A percentile compares a stretch with the other conserved stretches of the same genome.
phyloP scores from a whole-genome alignment of 2,113 vertebrate species.

The Paradoxurus hermaphroditus region DNA sequence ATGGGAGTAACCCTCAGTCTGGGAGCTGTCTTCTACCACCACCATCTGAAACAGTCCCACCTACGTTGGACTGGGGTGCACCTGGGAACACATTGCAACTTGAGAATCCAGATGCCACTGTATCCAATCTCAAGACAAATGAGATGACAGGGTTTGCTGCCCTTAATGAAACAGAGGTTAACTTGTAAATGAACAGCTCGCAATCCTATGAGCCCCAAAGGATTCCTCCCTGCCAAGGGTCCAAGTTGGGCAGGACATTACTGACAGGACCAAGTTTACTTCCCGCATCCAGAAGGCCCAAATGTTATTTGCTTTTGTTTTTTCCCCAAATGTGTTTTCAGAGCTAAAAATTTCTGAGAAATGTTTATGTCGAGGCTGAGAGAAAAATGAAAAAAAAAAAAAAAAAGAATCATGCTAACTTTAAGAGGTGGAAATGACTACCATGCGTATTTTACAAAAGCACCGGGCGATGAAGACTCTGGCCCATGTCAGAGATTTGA shows the following conservation, averaged over 20 bases:
- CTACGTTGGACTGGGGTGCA: not conserved
- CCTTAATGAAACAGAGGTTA: not conserved
- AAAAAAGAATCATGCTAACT: not conserved
- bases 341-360: constrained; percentile 18
- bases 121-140: not conserved
- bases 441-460: not conserved
- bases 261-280: not conserved
- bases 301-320: not conserved
- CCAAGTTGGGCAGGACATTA: not conserved
- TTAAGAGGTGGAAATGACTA: not conserved
- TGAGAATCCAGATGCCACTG: not conserved
- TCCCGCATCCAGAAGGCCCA: not conserved
- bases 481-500: not conserved
- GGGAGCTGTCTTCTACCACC: not conserved
- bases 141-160: not conserved
- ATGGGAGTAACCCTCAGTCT: not conserved
- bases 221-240: not conserved
- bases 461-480: too few relatives aligned
- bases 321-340: not conserved
- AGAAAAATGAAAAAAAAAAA: not conserved
- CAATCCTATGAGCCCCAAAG: not conserved
- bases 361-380: not conserved
- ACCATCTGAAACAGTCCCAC: not conserved
- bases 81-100: not conserved
- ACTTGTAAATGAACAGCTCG: not conserved